phyloP scores from a whole-genome alignment of 2,797 vertebrate genomes.

The Ctenopoma kingsleyae region DNA sequence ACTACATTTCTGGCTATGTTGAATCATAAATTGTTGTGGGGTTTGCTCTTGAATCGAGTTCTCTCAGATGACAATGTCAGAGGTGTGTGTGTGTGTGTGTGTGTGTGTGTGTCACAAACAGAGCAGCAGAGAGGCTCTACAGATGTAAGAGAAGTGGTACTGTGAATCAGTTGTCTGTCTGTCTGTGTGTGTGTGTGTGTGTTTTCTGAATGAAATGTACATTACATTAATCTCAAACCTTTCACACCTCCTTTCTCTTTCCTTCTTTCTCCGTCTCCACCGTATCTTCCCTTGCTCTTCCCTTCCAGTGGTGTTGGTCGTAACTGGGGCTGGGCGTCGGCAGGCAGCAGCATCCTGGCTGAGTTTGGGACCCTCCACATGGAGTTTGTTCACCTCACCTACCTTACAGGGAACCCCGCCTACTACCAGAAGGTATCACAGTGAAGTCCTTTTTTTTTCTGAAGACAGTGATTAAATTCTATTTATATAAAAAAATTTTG shows the following conservation, averaged over 20 bases:
- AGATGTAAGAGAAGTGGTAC: background rate
- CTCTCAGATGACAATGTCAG: background rate
- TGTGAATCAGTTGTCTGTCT: background rate
- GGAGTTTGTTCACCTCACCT: constrained; percentile 98
- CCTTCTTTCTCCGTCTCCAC: background rate
- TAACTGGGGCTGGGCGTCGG: constrained; percentile 99
- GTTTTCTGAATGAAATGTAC: background rate
- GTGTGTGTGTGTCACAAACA: background rate
- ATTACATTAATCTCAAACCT: background rate
- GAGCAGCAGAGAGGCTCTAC: background rate
- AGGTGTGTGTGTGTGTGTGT: background rate
- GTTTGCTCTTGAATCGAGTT: too few relatives aligned
- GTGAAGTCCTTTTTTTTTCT: too few relatives aligned
- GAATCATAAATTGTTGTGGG: too few relatives aligned
- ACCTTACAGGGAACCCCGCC: constrained; percentile 94
- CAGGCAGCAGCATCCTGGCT: constrained; percentile 97
- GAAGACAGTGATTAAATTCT: background rate
- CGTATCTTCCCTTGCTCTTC: constrained; percentile 8
- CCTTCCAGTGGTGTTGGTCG: constrained; percentile 92
- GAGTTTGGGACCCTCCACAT: constrained; percentile 98
- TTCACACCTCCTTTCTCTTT: background rate
- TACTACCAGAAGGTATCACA: constrained; percentile 92
- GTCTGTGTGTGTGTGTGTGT: too few relatives aligned
- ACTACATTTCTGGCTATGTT: too few relatives aligned
- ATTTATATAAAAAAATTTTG: background rate